Evolutionary conservation across 1,140 invertebrate species (phyloP), one percentile per base, ranked within the genome.

Genomic region (Grapholita molesta): DNA sequence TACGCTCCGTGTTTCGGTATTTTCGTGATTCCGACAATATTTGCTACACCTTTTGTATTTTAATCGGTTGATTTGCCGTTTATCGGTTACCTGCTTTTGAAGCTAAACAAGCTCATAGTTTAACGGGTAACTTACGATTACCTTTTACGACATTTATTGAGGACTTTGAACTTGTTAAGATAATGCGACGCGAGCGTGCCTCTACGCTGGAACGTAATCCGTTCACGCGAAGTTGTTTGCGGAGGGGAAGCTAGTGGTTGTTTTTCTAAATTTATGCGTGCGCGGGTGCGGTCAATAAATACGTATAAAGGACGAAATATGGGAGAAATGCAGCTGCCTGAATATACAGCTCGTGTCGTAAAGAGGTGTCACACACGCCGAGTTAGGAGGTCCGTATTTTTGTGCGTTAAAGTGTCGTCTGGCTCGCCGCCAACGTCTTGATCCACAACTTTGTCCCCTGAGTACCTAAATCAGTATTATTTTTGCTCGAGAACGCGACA

Each of bases 401-500:
- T 61, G 55, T 61, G 24, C n/a, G 55, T 70, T 75, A 69, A 76
- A 73, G 75, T 80, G 71, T 53, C 71, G 71, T 53, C 71, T 84
- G 82, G 82, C 80, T 53, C 48, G 23, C 61, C 38, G 78, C 82
- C 80, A 84, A 64, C 69, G 66, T 35, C 69, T 69, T 73, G 71
- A 77, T 73, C 69, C 70, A 64, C 55, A 61, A 61, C 55, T 61
- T 61, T 61, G 32, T 61, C 55, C 55, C 55, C 25, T 61, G 55
- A 61, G 55, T 61, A 61, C 55, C 55, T 82, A 83, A 83, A 87
- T 86, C 83, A 82, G 73, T 61, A 61, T 61, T 61, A 61, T 61
- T 61, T 61, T 61, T 61, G 55, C 55, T 79, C 72, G 75, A 70
- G 64, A 73, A 38, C 67, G 61, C 42, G 70, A 72, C 69, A 73